Base-by-base conservation (phyloP, 2,888 invertebrate genomes). In the Scaeva pyrastri region DNA sequence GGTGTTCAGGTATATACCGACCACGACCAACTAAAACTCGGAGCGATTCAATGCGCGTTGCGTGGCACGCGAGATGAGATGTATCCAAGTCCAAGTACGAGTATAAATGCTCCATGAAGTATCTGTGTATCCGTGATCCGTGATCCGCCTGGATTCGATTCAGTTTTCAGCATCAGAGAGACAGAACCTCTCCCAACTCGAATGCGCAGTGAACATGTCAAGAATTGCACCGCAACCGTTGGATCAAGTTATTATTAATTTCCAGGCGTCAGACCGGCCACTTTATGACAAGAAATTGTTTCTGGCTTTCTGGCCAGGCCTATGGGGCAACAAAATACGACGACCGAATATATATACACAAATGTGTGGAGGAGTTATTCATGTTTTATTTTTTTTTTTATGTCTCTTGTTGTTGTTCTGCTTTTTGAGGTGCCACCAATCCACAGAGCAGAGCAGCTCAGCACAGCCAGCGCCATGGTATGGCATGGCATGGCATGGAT, bases 231-330 rank as follows among this genome's bases (percentile, higher is more conserved):
- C 73, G 85, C 81, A 85, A 85, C 85, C 81, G 81, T 74, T 86
- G 86, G 86, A 86, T 86, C 86, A 86, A 81, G 86, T 86, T 86
- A 86, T 86, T 86, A 86, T 86, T 86, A 86, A 86, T 86, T 86
- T 82, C 64, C 82, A 86, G 82, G 86, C 86, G 86, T 82, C 86
- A 86, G 77, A 55, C 70, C 82, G 82, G 74, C 86, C 86, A 86
- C 86, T 86, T 86, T 86, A 86, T 86, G 86, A 86, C 86, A 86
- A 86, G 82, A 86, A 82, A 85, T 85, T 85, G 79, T 85, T 85
- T 85, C 76, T 71, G 80, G 70, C 80, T 76, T 71, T 60, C 41
- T 74, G 68, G 76, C 85, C 81, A 73, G 62, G 85, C 76, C 76
- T 75, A 73, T 76, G 41, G 60, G 41, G 41, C 39, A 58, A 43